Base-by-base conservation (phyloP, 2,797 vertebrate genomes). In the Fistularia tabacaria region DNA sequence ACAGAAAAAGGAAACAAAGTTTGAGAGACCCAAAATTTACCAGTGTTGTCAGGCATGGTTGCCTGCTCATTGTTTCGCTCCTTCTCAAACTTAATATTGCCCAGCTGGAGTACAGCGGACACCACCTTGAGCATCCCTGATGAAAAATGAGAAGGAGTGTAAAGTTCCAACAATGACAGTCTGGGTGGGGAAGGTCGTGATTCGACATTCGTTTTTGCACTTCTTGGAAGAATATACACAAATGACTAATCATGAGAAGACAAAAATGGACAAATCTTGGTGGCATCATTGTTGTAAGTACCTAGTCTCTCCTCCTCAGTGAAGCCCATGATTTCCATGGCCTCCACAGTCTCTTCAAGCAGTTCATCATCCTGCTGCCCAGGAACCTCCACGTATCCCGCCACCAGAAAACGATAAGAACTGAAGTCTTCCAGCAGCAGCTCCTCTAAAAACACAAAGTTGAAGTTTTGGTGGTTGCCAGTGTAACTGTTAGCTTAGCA, bases 281-380 rank as follows among this genome's bases (percentile, higher is more conserved):
- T 25, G 25, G 25, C 25, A 25, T 5, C 2, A 25, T 25, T 5
- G 7, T 7, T 6, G 42, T 3, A 6, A 3, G 45, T 74, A 98
- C 96, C 76, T 47, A 62, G 66, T 71, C 95, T 92, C 63, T 99
- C 96, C 7, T 98, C 96, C 1, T 93, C 92, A 0, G 0, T 92
- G 77, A 99, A 95, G 54, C 96, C 95, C 96, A 99, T 98, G 79
- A 99, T 98, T 38, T 7, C 76, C 95, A 99, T 98, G 77, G 97
- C 96, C 79, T 97, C 94, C 83, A 97, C 60, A 0, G 95, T 98
- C 78, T 99, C 96, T 0, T 80, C 86, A 51, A 96, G 97, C 93
- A 98, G 91, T 80, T 95, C 93, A 0, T 94, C 90, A 0, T 98
- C 96, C 84, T 97, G 82, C 59, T 93, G 92, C 0, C 92, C 92